phyloP scores from a whole-genome alignment of 1,140 invertebrate species.

The Sarcophaga peregrina region DNA sequence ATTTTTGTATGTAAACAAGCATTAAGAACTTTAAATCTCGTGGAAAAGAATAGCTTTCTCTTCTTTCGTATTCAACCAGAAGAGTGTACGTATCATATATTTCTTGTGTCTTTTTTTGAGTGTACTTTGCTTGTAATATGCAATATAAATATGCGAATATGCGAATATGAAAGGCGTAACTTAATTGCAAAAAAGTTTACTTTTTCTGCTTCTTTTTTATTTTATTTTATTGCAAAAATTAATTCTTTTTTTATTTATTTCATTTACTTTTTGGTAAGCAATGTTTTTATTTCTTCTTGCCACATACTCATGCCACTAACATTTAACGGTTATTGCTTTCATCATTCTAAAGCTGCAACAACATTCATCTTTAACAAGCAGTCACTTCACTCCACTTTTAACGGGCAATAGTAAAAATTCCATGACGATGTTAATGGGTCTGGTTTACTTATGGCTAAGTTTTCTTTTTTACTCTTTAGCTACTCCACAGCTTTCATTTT shows the following conservation, averaged over 20 bases:
- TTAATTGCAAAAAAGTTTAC: neutral
- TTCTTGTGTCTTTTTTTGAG: too few species aligned
- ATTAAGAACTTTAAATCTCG: too few species aligned
- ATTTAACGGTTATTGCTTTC: neutral
- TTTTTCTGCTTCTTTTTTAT: neutral
- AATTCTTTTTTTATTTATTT: neutral
- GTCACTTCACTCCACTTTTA: neutral
- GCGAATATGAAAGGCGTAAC: neutral
- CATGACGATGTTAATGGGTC: neutral
- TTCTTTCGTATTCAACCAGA: too few species aligned
- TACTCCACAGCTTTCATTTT: neutral
- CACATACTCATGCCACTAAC: conserved; percentile 2
- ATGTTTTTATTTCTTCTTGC: neutral
- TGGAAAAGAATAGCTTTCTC: too few species aligned
- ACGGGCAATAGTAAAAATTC: conserved; percentile 3
- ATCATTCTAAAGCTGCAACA: neutral
- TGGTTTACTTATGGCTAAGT: conserved; percentile 5
- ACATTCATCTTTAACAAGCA: neutral
- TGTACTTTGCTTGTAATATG: too few species aligned
- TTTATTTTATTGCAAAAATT: neutral
- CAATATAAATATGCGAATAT: neutral
- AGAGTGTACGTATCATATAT: too few species aligned
- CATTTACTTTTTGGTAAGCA: neutral
- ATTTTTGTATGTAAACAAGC: too few species aligned
- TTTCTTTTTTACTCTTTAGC: neutral